A percentile compares a stretch with the other conserved stretches of the same genome.
phyloP scores from a whole-genome alignment of 2,113 vertebrate genomes.

The Nibea coibor region DNA sequence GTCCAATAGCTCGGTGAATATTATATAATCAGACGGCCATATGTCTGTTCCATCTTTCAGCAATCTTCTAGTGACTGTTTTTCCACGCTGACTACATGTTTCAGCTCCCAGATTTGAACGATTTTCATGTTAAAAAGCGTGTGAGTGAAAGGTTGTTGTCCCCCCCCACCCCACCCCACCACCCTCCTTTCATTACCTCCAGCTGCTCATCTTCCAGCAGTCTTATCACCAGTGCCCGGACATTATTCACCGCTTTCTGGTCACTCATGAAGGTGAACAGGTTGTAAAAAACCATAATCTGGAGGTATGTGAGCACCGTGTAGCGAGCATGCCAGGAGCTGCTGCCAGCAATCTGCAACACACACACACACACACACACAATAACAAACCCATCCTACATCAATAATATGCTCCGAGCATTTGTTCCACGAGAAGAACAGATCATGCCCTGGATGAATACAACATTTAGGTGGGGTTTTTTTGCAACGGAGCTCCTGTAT shows the following conservation, averaged over 20 bases:
- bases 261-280: conserved; percentile 96
- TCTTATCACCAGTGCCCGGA: conserved; percentile 88
- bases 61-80: not conserved
- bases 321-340: conserved; percentile 98
- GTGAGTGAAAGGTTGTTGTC: not conserved
- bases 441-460: not conserved
- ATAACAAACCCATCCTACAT: conserved; percentile 44
- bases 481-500: not conserved
- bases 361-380: not conserved
- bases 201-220: conserved; percentile 96
- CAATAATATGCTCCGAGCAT: conserved; percentile 19
- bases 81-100: not conserved
- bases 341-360: conserved; percentile 91
- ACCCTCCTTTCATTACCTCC: conserved; percentile 84
- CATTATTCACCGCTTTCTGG: conserved; percentile 87
- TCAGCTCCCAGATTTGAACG: not conserved
- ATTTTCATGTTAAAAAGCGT: not conserved
- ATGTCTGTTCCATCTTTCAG: conserved; percentile 11
- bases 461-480: not conserved
- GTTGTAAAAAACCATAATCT: conserved; percentile 99
- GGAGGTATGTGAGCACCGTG: conserved; percentile 96
- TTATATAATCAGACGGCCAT: conserved; percentile 41
- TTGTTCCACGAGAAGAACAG: not conserved
- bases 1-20: conserved; percentile 19
- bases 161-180: too few species aligned